A percentile compares a stretch with the other conserved stretches of the same genome.
phyloP scores from a whole-genome alignment of 2,113 vertebrate genomes.

The Hystrix brachyura region DNA sequence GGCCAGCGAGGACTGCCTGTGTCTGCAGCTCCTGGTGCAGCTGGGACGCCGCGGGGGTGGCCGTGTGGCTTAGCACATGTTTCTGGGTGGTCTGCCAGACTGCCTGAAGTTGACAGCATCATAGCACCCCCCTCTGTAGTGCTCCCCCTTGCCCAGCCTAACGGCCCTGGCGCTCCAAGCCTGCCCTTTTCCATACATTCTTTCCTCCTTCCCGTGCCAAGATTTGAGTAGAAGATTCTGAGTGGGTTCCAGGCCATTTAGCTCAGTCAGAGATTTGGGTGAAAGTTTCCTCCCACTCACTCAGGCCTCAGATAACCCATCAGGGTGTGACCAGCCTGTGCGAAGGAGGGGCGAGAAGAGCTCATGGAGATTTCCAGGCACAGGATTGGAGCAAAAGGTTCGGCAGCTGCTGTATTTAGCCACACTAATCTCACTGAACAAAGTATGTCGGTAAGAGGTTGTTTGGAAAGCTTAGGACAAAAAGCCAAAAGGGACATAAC shows the following conservation, averaged over 20 bases:
- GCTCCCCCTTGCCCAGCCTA: neutral
- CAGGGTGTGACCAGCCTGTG: neutral
- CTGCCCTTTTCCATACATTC: constrained; percentile 79
- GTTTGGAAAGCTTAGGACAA: constrained; percentile 55
- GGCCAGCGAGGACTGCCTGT: neutral
- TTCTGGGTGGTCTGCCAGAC: constrained; percentile 54
- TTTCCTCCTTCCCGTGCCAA: constrained; percentile 60
- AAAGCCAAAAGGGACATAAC: neutral
- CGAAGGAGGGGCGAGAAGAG: neutral
- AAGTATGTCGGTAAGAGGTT: neutral
- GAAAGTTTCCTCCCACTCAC: constrained; percentile 61
- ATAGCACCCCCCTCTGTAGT: neutral
- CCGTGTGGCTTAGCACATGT: neutral
- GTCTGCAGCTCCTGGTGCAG: neutral
- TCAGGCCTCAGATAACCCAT: constrained; percentile 64
- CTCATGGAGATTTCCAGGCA: neutral
- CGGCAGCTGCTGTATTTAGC: neutral
- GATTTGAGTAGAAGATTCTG: constrained; percentile 53
- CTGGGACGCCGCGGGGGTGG: neutral
- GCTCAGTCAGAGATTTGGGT: constrained; percentile 64
- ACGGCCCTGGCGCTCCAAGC: neutral
- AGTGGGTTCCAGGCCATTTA: constrained; percentile 45
- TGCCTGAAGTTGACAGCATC: neutral
- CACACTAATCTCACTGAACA: neutral
- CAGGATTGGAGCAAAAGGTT: neutral